phyloP scores from a whole-genome alignment of 2,888 invertebrate genomes.

The Catocala nupta region DNA sequence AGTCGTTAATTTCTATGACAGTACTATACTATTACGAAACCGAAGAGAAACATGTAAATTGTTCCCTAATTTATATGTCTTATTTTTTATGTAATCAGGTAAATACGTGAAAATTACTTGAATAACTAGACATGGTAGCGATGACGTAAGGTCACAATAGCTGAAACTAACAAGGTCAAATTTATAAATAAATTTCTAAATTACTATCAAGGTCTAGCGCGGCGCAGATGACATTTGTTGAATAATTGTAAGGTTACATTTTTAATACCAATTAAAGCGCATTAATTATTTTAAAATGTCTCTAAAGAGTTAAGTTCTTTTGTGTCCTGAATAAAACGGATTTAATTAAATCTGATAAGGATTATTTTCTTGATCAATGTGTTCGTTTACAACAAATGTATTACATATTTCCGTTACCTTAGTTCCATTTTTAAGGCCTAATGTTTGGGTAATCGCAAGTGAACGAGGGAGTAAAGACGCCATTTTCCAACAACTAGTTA shows the following conservation, averaged over 20 bases:
- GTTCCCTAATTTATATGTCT: no score
- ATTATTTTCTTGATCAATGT: not conserved
- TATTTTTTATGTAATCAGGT: slow-evolving; percentile 7
- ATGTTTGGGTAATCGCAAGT: slow-evolving; percentile 90
- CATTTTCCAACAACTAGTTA: slow-evolving; percentile 86
- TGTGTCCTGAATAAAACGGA: not conserved
- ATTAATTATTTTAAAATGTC: no score
- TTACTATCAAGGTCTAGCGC: slow-evolving; percentile 42
- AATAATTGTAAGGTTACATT: not conserved
- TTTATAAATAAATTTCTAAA: slow-evolving; percentile 71
- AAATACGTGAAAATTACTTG: slow-evolving; percentile 11
- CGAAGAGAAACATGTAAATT: no score
- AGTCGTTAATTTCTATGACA: no score
- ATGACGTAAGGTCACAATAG: slow-evolving; percentile 81
- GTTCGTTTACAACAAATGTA: not conserved
- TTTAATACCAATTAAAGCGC: no score
- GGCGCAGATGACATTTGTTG: not conserved
- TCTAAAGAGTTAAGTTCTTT: not conserved
- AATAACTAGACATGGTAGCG: slow-evolving; percentile 32
- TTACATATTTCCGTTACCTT: slow-evolving; percentile 88
- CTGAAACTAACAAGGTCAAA: slow-evolving; percentile 81
- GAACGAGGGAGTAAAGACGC: slow-evolving; percentile 93
- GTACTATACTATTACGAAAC: no score
- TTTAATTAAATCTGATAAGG: no score
- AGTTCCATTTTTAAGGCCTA: slow-evolving; percentile 89